These are phyloP conservation scores for Sternarchorhynchus goeldii DNA, from an alignment of 2,797 vertebrate species.

Conservation along the genomic window DNA sequence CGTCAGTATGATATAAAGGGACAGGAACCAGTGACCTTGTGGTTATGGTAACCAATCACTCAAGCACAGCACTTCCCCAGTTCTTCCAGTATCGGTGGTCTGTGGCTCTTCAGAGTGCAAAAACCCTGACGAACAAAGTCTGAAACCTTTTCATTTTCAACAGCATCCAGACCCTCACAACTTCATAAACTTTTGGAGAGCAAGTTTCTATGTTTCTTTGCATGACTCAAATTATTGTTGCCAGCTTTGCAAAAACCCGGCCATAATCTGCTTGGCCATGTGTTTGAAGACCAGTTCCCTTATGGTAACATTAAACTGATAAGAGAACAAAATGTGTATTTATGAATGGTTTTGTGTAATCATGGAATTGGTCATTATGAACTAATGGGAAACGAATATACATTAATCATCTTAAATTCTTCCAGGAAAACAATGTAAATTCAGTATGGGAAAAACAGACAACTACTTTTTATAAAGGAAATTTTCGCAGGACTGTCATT, in stretches of 20 bases:
- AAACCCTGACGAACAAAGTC: background rate
- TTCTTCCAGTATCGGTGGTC: background rate
- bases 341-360: too few species aligned
- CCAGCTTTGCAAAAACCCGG: background rate
- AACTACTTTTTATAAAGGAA: too few species aligned
- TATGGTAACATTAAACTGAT: too few species aligned
- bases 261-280: too few species aligned
- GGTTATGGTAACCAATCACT: slow-evolving; percentile 21
- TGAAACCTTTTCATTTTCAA: background rate
- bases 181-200: background rate
- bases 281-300: too few species aligned
- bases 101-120: background rate
- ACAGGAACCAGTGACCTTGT: slow-evolving; percentile 17
- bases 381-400: too few species aligned
- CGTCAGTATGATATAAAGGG: background rate
- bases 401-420: too few species aligned
- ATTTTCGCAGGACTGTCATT: too few species aligned
- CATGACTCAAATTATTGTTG: background rate
- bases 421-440: too few species aligned
- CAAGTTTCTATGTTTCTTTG: background rate
- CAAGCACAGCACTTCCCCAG: slow-evolving; percentile 25
- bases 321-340: too few species aligned
- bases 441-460: too few species aligned
- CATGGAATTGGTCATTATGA: too few species aligned
- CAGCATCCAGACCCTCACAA: background rate